Evolutionary conservation across 2,113 vertebrate genomes (phyloP), one percentile per base, ranked within the genome.

Genomic region (Petrocephalus microphthalmus): DNA sequence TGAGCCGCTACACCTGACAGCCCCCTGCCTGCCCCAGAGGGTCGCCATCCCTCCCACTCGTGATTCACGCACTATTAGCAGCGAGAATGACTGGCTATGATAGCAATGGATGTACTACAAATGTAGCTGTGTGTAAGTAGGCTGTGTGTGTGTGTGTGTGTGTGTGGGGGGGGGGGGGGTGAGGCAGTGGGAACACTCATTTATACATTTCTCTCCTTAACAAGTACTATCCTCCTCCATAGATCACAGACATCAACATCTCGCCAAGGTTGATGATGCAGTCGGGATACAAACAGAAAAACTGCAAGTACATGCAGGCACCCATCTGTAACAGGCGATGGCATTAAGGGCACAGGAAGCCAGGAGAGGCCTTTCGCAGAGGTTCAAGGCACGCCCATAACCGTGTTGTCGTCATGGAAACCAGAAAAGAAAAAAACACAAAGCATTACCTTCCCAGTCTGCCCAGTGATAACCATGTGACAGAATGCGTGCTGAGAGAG

Each of bases 41-140:
- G 4, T 42, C 82, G 33, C 64, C 64, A 67, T 6, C 5, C 51
- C 84, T 25, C 78, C 83, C 25, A 15, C 19, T 64, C 56, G 29
- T 17, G 33, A 37, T 47, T 87, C 78, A 87, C 52, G 17, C 86
- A 29, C 53, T 15, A 10, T 82, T 88, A 93, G 89, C 37, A 74
- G 10, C 51, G 22, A 15, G 83, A 78, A 60, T 29, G 52, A 82
- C 57, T 33, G 87, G 64, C 37, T 51, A 88, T 84, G 60, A 90
- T 29, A 11, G 88, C 88, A 92, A 93, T 90, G 92, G 64, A 90
- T 92, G 87, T 89, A 82, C 71, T 88, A 91, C 71, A 67, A 52
- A 85, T 64, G 56, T 33, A 22, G 20, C 29, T 89, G 74, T 49
- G 42, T 7, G 22, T 49, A 60, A 60, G 57, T 60, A 60, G 57